A percentile compares a stretch with the other conserved stretches of the same genome.
These are phyloP conservation scores for Phymanthus crucifer DNA, from an alignment of 92 coral and sea anemone genomes.

Conservation along the genomic window DNA sequence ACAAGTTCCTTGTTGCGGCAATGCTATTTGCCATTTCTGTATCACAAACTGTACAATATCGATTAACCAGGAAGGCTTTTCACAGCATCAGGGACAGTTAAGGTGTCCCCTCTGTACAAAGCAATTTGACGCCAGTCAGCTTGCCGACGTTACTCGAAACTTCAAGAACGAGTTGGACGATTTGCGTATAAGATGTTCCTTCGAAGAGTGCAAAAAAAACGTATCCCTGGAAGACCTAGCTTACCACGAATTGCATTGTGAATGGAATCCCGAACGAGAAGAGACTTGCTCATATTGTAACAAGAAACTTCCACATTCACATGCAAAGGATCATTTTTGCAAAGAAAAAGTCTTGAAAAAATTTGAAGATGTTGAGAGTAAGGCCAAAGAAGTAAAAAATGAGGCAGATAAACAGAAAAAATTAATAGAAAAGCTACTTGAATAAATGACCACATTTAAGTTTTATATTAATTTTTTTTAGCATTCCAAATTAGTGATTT, in stretches of 20 bases:
- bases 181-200: constrained; percentile 4
- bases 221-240: background rate
- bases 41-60: background rate
- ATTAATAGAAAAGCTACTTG: background rate
- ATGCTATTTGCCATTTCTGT: background rate
- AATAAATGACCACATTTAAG: background rate
- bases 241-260: background rate
- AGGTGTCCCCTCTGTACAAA: background rate
- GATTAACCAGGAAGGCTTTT: background rate
- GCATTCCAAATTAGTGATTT: background rate
- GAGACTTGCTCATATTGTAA: constrained; percentile 9
- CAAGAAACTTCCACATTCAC: background rate
- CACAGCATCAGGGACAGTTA: background rate
- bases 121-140: background rate
- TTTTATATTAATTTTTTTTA: background rate
- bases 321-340: background rate
- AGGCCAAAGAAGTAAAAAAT: background rate
- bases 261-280: background rate
- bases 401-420: constrained; percentile 10
- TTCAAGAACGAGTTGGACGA: constrained; percentile 1
- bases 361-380: background rate
- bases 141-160: background rate
- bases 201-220: background rate
- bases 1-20: background rate
- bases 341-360: background rate